A percentile compares a stretch with the other conserved stretches of the same genome.
These are phyloP conservation scores for Leptodactylus fallax DNA, from an alignment of 2,797 vertebrate species.

Conservation along the genomic window DNA sequence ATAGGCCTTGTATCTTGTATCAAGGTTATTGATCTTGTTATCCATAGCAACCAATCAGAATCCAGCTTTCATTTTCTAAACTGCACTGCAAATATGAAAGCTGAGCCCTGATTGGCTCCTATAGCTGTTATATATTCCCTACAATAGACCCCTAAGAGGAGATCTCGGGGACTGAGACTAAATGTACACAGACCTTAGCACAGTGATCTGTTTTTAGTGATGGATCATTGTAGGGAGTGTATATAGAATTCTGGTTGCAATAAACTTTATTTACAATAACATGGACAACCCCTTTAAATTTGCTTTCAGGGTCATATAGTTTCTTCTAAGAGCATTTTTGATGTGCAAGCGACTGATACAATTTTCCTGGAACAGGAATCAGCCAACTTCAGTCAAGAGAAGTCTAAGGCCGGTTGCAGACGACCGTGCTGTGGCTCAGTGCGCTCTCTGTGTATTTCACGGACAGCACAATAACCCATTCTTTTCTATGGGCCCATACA, in stretches of 20 bases:
- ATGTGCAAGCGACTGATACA: no score
- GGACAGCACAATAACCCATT: no score
- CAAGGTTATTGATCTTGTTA: background rate
- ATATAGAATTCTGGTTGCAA: background rate
- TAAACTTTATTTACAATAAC: background rate
- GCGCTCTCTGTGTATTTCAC: no score
- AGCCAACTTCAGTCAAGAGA: no score
- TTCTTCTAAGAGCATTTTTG: background rate
- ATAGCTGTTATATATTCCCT: background rate
- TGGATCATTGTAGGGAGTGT: background rate
- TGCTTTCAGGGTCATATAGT: no score
- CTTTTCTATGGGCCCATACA: no score
- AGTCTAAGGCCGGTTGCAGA: no score
- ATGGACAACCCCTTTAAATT: background rate
- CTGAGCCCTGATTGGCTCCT: background rate
- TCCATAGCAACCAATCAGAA: slow-evolving; percentile 9
- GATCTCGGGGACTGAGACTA: background rate
- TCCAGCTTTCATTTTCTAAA: background rate
- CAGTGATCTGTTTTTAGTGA: background rate
- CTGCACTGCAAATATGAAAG: background rate
- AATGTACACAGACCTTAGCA: background rate
- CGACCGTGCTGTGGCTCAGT: no score
- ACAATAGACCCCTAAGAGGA: background rate
- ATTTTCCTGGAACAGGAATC: no score
- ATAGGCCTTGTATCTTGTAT: background rate